Conservation (phyloP, 2,113 vertebrate species). For the Alligator mississippiensis region DNA sequence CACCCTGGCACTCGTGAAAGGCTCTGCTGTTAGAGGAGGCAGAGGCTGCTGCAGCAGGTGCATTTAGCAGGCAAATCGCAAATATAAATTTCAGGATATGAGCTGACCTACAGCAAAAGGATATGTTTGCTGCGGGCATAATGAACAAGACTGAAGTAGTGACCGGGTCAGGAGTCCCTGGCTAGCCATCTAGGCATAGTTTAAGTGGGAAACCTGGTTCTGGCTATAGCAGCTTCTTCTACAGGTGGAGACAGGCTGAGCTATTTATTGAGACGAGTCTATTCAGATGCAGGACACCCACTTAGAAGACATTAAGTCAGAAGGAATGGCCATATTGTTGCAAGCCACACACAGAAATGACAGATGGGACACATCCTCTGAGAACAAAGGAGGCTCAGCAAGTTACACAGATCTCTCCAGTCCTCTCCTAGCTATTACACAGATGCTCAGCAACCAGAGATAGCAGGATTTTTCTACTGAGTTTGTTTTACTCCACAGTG, state of each 20-base stretch:
- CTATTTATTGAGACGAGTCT: not conserved
- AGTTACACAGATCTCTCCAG: not conserved
- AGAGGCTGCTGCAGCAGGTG: not conserved
- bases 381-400: not conserved
- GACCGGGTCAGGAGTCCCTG: rapidly evolving
- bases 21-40: not conserved
- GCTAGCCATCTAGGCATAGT: rapidly evolving
- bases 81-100: not conserved
- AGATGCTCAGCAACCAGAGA: not conserved
- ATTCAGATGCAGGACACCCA: not conserved
- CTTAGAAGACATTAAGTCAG: not conserved
- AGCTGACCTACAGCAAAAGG: rapidly evolving
- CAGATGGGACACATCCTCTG: not conserved
- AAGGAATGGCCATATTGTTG: rapidly evolving
- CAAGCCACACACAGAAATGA: not conserved
- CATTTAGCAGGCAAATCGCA: not conserved
- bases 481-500: not conserved
- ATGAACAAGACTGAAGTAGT: rapidly evolving
- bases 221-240: not conserved
- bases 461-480: rapidly evolving
- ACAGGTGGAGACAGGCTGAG: not conserved
- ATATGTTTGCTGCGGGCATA: not conserved
- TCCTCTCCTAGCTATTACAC: not conserved
- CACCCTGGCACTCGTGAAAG: not conserved
- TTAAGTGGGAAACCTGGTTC: not conserved